phyloP scores from a whole-genome alignment of 2,113 vertebrate species.

The Sceloporus undulatus region DNA sequence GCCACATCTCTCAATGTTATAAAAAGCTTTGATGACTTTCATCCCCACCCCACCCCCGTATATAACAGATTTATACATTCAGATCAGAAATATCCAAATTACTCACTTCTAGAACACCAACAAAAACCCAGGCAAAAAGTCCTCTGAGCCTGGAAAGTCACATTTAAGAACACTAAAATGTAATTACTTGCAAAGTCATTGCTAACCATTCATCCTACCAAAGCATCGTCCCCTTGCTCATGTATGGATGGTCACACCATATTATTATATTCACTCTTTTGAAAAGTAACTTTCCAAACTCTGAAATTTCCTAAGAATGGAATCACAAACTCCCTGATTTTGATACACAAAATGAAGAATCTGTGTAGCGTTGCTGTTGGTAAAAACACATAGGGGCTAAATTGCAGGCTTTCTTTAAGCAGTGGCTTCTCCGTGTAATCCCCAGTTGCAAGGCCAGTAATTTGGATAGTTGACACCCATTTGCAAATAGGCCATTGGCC shows the following conservation, averaged over 20 bases:
- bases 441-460: not conserved
- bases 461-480: not conserved
- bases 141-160: too few relatives aligned
- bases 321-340: not conserved
- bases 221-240: too few relatives aligned
- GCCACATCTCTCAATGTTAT: not conserved
- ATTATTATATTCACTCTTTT: too few relatives aligned
- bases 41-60: too few relatives aligned
- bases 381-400: not conserved
- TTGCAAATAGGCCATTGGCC: too few relatives aligned
- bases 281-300: too few relatives aligned
- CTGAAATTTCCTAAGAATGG: not conserved
- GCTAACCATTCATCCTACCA: too few relatives aligned
- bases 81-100: not conserved
- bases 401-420: too few relatives aligned
- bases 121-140: not conserved
- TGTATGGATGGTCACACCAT: too few relatives aligned
- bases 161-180: too few relatives aligned
- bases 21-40: not conserved
- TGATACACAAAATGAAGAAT: not conserved
- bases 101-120: not conserved
- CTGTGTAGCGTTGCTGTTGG: not conserved
- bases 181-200: too few relatives aligned
- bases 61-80: not conserved
- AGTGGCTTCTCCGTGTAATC: not conserved